Evolutionary conservation across 2,113 vertebrate genomes (phyloP).

Genomic region (Nothoprocta perdicaria): DNA sequence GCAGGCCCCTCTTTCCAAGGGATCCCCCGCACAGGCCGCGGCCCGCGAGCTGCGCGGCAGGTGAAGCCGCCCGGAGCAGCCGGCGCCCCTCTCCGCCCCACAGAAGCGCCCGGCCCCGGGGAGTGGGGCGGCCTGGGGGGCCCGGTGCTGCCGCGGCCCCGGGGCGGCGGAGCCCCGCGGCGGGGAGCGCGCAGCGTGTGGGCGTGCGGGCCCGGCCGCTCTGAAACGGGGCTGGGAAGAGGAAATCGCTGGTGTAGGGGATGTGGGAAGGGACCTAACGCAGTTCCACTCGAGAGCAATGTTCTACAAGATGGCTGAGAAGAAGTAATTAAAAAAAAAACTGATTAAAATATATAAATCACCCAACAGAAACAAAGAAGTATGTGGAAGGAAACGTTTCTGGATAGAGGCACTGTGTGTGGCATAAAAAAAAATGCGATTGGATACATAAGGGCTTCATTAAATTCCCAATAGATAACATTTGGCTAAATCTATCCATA

Average conservation of each 20-base stretch:
- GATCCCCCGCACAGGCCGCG: not conserved
- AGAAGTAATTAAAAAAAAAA: slow-evolving; percentile 9
- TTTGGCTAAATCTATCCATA: slow-evolving; percentile 77
- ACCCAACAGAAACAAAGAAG: slow-evolving; percentile 67
- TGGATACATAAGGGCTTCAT: slow-evolving; percentile 80
- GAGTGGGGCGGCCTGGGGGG: too few species aligned
- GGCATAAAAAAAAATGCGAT: slow-evolving; percentile 67
- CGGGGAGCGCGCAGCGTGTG: not conserved
- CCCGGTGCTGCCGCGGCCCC: too few species aligned
- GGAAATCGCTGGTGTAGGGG: not conserved
- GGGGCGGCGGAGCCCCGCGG: not conserved
- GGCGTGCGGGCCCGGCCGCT: not conserved
- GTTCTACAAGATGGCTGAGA: slow-evolving; percentile 22
- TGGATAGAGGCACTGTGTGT: slow-evolving; percentile 76
- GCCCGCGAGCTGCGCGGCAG: not conserved
- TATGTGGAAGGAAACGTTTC: slow-evolving; percentile 69
- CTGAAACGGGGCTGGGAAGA: not conserved
- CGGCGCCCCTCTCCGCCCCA: too few species aligned
- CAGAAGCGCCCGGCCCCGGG: too few species aligned
- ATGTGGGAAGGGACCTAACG: not conserved
- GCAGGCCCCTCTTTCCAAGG: not conserved
- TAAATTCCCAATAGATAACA: slow-evolving; percentile 82
- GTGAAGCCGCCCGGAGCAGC: not conserved
- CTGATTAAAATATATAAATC: slow-evolving; percentile 75
- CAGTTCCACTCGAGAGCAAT: not conserved